phyloP scores from a whole-genome alignment of 2,797 vertebrate genomes.

The Halcyon chelicuti region DNA sequence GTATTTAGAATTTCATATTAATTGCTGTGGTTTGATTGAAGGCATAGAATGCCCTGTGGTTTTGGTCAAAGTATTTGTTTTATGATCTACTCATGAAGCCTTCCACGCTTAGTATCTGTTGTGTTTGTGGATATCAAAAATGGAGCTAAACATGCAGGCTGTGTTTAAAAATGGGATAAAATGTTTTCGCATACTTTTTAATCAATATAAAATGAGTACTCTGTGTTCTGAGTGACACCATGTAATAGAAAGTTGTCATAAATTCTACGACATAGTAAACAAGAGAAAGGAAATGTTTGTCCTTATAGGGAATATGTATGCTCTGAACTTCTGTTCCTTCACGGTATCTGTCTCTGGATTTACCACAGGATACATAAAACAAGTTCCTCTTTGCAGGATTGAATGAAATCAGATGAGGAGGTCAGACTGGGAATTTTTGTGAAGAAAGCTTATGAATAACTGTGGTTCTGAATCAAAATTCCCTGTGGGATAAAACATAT shows the following conservation, averaged over 20 bases:
- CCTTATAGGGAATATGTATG: not conserved
- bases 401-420: not conserved
- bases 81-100: conserved; percentile 49
- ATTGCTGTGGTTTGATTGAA: conserved; percentile 82
- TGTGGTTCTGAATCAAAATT: conserved; percentile 46
- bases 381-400: not conserved
- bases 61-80: conserved; percentile 78
- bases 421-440: not conserved
- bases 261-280: not conserved
- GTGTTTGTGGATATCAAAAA: conserved; percentile 54
- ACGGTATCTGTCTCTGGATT: not conserved
- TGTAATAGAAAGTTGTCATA: not conserved
- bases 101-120: conserved; percentile 47
- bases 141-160: not conserved
- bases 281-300: conserved; percentile 4
- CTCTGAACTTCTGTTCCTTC: not conserved
- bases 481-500: conserved; percentile 8
- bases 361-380: not conserved
- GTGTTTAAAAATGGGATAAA: conserved; percentile 24
- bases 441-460: not conserved
- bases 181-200: conserved; percentile 26
- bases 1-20: conserved; percentile 88
- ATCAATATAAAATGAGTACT: not conserved
- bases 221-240: not conserved
- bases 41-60: conserved; percentile 66